These are phyloP conservation scores for Charadrius vociferus DNA, from an alignment of 2,113 vertebrate genomes.

Conservation along the genomic window DNA sequence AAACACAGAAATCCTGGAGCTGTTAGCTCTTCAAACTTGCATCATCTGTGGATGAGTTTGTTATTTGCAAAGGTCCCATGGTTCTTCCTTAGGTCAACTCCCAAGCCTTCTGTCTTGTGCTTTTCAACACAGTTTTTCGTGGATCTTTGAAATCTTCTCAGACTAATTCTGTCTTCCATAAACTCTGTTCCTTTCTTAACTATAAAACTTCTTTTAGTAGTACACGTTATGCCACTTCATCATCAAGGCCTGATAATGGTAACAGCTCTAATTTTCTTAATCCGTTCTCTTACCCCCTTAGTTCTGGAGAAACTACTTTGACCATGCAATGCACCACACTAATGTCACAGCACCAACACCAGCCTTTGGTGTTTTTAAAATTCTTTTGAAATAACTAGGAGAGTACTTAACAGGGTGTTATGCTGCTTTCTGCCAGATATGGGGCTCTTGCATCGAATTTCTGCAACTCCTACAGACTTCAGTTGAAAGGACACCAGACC, in stretches of 20 bases:
- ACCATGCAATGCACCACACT: rapidly evolving
- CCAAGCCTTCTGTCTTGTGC: background rate
- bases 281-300: background rate
- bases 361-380: background rate
- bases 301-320: background rate
- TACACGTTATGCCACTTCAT: rapidly evolving
- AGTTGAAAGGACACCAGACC: background rate
- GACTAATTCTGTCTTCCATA: background rate
- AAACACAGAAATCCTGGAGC: background rate
- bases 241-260: background rate
- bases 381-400: background rate
- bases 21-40: background rate
- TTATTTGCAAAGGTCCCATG: background rate
- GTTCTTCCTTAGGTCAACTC: background rate
- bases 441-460: background rate
- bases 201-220: background rate
- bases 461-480: background rate
- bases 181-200: background rate
- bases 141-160: background rate
- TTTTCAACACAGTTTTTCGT: background rate
- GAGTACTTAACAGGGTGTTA: background rate
- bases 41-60: background rate
- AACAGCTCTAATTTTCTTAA: background rate
- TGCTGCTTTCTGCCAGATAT: background rate
- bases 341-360: background rate